Evolutionary conservation across 2,113 vertebrate genomes (phyloP).

Genomic region (Promerops cafer): DNA sequence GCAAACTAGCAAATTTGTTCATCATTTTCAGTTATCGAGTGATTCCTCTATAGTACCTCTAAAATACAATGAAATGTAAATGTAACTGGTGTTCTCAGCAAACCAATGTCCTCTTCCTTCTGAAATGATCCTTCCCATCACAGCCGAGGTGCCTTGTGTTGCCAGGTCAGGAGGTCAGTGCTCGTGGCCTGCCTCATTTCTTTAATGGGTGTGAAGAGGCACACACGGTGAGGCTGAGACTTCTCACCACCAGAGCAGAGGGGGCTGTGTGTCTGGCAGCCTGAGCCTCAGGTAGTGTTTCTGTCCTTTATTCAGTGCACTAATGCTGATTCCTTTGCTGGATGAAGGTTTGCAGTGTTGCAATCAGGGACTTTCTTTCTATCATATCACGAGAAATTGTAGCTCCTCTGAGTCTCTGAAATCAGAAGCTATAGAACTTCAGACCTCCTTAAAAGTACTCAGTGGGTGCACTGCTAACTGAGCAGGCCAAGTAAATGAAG

Average conservation of each 20-base stretch:
- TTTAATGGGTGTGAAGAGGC: background rate
- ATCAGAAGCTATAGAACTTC: background rate
- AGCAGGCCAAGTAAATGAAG: background rate
- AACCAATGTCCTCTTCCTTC: background rate
- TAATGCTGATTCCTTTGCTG: background rate
- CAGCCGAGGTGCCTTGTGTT: background rate
- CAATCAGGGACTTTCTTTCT: background rate
- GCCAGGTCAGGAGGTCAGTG: background rate
- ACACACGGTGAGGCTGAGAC: background rate
- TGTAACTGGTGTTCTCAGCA: background rate
- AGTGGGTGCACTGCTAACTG: background rate
- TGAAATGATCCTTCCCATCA: background rate
- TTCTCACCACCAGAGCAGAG: background rate
- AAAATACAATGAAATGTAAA: background rate
- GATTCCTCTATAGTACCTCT: background rate
- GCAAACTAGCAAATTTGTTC: background rate
- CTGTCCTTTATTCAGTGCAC: background rate
- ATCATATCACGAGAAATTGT: background rate
- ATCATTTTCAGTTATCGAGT: background rate
- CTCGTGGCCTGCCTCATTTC: accelerated
- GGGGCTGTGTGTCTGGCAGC: background rate
- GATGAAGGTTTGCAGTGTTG: background rate
- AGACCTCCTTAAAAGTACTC: background rate
- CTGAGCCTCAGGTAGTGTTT: background rate
- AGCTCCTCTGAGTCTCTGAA: background rate